Conservation (phyloP, 1,140 invertebrate species). For the Probaryconus sp. region DNA sequence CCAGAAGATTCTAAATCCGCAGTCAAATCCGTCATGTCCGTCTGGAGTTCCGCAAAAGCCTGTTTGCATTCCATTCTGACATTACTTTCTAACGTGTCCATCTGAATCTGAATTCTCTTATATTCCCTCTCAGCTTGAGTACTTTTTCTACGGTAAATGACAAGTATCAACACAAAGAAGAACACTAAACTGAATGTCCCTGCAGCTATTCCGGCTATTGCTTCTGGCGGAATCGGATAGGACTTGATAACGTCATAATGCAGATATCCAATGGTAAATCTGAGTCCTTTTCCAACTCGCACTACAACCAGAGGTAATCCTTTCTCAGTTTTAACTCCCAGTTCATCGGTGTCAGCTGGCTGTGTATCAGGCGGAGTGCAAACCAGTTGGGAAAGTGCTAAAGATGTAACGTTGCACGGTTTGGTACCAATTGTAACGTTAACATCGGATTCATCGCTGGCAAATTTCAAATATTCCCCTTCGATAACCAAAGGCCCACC, state of each 20-base stretch:
- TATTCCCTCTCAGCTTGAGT: conserved; percentile 97
- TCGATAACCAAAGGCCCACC: conserved; percentile 97
- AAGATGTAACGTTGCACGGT: conserved; percentile 94
- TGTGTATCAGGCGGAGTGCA: conserved; percentile 92
- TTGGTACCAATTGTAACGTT: conserved; percentile 93
- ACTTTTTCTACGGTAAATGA: conserved; percentile 93
- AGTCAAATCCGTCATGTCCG: conserved; percentile 98
- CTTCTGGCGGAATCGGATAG: conserved; percentile 91
- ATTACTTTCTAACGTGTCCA: conserved; percentile 99
- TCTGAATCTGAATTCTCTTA: conserved; percentile 98
- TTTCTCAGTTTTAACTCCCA: conserved; percentile 85
- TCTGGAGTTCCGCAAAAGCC: conserved; percentile 99
- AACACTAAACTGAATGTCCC: conserved; percentile 90
- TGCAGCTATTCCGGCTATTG: conserved; percentile 89
- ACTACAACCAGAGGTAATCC: conserved; percentile 93
- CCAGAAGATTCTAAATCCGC: conserved; percentile 96
- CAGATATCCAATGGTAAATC: conserved; percentile 92
- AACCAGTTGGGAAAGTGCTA: conserved; percentile 91
- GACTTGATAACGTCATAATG: conserved; percentile 92
- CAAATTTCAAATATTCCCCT: conserved; percentile 93
- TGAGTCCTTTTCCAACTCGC: conserved; percentile 89
- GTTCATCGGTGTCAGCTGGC: conserved; percentile 92
- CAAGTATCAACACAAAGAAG: conserved; percentile 90
- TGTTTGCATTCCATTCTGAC: conserved; percentile 98
- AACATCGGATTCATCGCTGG: conserved; percentile 95